These are phyloP conservation scores for Esox niger DNA, from an alignment of 2,113 vertebrate genomes.

Conservation along the genomic window DNA sequence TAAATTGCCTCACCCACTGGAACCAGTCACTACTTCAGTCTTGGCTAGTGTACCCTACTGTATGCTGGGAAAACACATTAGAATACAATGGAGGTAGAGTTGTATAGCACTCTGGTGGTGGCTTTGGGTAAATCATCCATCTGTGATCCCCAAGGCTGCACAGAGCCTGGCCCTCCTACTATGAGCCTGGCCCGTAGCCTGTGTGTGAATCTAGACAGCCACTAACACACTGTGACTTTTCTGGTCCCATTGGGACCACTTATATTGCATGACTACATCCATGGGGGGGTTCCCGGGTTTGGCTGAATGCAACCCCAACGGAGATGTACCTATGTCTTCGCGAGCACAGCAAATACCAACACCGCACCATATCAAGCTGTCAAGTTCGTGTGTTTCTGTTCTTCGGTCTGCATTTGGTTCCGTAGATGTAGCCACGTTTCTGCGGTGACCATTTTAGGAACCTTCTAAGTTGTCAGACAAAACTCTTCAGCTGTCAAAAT, in stretches of 20 bases:
- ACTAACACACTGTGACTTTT: background rate
- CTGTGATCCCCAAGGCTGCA: constrained; percentile 55
- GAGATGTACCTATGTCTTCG: background rate
- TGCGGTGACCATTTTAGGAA: too few species aligned
- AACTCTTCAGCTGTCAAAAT: too few species aligned
- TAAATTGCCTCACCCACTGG: constrained; percentile 12
- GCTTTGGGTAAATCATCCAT: constrained; percentile 58
- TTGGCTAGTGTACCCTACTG: background rate
- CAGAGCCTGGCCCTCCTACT: constrained; percentile 30
- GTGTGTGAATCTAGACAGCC: background rate
- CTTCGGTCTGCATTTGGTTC: too few species aligned
- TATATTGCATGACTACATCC: constrained; percentile 13
- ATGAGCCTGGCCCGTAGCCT: background rate
- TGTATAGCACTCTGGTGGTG: constrained; percentile 43
- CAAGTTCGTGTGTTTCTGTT: too few species aligned
- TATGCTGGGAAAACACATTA: background rate
- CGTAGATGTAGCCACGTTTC: too few species aligned
- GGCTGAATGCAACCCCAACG: constrained; percentile 19
- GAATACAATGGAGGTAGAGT: background rate
- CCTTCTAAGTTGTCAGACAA: too few species aligned
- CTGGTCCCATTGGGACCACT: constrained; percentile 49
- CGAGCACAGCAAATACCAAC: too few species aligned
- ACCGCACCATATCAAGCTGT: too few species aligned
- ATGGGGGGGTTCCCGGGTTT: background rate
- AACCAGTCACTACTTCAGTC: constrained; percentile 21